Percentiles rank a stretch among this genome's conserved stretches.
Conservation (phyloP, 2,113 vertebrate genomes). For the Syngnathoides biaculeatus region DNA sequence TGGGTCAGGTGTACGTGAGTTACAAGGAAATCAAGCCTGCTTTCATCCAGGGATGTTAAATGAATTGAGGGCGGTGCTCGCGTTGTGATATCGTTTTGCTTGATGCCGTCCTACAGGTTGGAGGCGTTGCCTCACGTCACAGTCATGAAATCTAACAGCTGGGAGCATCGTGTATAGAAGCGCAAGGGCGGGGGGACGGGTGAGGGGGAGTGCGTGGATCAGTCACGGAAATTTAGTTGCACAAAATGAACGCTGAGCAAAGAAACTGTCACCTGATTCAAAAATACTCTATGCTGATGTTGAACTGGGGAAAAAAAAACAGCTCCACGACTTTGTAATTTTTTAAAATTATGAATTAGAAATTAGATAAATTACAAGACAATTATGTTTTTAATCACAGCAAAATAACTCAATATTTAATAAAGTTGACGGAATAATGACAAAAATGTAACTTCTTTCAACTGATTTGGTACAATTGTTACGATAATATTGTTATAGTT, state of each 20-base stretch:
- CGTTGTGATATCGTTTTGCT: constrained; percentile 32
- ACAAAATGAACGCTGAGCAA: constrained; percentile 23
- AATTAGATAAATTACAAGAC: no score
- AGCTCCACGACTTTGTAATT: neutral
- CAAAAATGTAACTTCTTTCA: no score
- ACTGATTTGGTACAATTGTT: no score
- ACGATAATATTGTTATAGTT: no score
- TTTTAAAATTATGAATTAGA: neutral
- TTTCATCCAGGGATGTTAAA: constrained; percentile 25
- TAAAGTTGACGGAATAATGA: no score
- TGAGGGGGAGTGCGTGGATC: constrained; percentile 11
- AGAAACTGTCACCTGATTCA: constrained; percentile 7
- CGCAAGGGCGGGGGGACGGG: no score
- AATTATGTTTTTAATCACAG: no score
- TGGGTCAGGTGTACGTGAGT: constrained; percentile 38
- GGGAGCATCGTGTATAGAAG: constrained; percentile 37
- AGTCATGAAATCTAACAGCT: constrained; percentile 50
- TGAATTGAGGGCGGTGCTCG: no score
- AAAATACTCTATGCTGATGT: no score
- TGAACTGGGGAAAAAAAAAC: neutral
- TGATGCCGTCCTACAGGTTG: constrained; percentile 18
- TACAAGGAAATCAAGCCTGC: neutral
- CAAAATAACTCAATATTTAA: no score
- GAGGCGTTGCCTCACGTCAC: constrained; percentile 44
- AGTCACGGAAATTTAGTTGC: constrained; percentile 39